Conservation (phyloP, 2,888 invertebrate species). For the Aelia acuminata region DNA sequence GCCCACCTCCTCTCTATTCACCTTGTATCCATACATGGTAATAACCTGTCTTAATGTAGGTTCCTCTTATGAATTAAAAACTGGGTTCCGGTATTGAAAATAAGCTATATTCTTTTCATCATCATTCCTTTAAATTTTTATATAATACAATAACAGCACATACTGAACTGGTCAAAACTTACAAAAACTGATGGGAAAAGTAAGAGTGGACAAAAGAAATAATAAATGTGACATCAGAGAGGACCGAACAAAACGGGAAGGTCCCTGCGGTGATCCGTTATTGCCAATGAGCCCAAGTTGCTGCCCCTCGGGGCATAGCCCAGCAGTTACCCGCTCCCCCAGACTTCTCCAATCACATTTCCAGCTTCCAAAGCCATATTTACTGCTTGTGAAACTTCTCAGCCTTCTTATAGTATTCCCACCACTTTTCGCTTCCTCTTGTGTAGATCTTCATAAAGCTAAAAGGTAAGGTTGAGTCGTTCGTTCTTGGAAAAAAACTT, state of each 20-base stretch:
- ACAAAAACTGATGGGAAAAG: slow-evolving; percentile 30
- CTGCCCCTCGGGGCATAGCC: not conserved
- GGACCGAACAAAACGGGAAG: not conserved
- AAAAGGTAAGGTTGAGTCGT: too few relatives aligned
- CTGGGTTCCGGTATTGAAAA: too few relatives aligned
- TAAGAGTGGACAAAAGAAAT: not conserved
- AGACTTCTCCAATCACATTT: slow-evolving; percentile 37
- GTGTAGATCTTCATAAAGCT: too few relatives aligned
- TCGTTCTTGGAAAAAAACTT: too few relatives aligned
- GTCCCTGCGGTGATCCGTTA: slow-evolving; percentile 10
- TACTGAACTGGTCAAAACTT: not conserved
- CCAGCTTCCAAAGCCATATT: slow-evolving; percentile 26
- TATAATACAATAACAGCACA: not conserved
- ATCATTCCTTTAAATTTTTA: too few relatives aligned
- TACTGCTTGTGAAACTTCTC: not conserved
- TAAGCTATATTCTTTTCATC: too few relatives aligned
- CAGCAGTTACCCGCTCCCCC: not conserved
- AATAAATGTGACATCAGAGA: not conserved
- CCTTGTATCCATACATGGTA: too few relatives aligned
- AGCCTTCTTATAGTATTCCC: not conserved
- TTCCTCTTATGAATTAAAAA: too few relatives aligned
- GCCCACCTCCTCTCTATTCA: too few relatives aligned
- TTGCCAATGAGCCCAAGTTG: slow-evolving; percentile 12
- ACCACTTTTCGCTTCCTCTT: not conserved
- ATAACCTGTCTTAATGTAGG: too few relatives aligned